These are phyloP conservation scores for Hippocampus abdominalis DNA, from an alignment of 2,113 vertebrate genomes.

Conservation along the genomic window DNA sequence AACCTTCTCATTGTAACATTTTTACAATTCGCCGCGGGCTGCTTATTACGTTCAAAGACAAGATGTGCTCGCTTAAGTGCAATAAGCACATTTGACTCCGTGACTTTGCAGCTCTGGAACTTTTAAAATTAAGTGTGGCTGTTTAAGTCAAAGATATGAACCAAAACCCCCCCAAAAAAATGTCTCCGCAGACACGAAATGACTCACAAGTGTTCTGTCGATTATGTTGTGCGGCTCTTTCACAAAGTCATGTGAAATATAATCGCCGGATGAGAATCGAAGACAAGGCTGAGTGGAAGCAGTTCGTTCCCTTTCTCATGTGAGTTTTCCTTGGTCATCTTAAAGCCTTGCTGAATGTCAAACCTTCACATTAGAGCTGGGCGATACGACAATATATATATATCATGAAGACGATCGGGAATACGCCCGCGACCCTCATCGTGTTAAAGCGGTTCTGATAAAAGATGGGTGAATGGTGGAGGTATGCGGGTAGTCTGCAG, in stretches of 20 bases:
- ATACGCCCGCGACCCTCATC: no score
- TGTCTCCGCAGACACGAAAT: background rate
- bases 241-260: background rate
- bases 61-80: background rate
- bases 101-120: background rate
- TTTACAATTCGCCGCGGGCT: slow-evolving; percentile 17
- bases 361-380: background rate
- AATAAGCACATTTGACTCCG: slow-evolving; percentile 6
- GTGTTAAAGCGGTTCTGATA: no score
- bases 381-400: no score
- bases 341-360: background rate
- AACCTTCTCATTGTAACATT: slow-evolving; percentile 29
- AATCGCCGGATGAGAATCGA: background rate
- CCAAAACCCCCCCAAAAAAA: background rate
- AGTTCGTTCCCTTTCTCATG: background rate
- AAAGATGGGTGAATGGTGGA: no score
- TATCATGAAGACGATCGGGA: no score
- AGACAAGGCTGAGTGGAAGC: background rate
- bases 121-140: slow-evolving; percentile 4
- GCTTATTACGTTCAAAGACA: slow-evolving; percentile 3
- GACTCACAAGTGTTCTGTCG: background rate
- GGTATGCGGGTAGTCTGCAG: no score
- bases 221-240: slow-evolving; percentile 2
- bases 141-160: background rate
- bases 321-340: background rate